Percentiles rank a stretch among this genome's conserved stretches.
Evolutionary conservation across 2,888 invertebrate species (phyloP).

Genomic region (Stegophylla sp.): DNA sequence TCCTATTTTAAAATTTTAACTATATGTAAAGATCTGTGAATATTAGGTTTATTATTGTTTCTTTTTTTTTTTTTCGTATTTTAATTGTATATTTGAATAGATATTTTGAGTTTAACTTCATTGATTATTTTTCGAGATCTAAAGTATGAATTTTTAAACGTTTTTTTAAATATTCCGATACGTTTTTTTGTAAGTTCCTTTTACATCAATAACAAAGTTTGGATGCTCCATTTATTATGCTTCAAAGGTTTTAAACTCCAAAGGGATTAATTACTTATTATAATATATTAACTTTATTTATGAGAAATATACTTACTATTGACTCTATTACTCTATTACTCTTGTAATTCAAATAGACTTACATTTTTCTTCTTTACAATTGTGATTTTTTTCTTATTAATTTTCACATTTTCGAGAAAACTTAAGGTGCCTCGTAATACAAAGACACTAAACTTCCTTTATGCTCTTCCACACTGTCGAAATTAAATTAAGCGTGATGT

Average conservation of each 20-base stretch:
- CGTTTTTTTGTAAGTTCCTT: slow-evolving; percentile 36
- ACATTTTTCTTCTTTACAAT: neutral
- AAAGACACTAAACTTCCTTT: slow-evolving; percentile 33
- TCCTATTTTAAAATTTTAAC: slow-evolving; percentile 44
- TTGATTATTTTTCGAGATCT: neutral
- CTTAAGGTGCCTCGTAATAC: neutral
- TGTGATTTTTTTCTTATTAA: neutral
- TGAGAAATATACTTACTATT: neutral
- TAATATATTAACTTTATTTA: neutral
- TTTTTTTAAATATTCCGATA: slow-evolving; percentile 20
- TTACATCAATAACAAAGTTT: slow-evolving; percentile 24
- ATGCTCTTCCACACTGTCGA: slow-evolving; percentile 11
- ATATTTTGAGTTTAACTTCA: neutral
- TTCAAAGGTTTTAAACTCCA: neutral
- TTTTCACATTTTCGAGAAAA: neutral
- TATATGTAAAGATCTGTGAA: slow-evolving; percentile 51
- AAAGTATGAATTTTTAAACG: slow-evolving; percentile 14
- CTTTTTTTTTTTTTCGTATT: too few relatives aligned
- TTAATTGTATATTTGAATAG: slow-evolving; percentile 11
- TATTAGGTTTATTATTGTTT: slow-evolving; percentile 38
- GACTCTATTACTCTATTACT: neutral
- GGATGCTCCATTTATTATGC: neutral
- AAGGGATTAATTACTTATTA: neutral
- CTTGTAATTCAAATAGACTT: neutral
- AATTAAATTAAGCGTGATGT: neutral